A percentile compares a stretch with the other conserved stretches of the same genome.
phyloP scores from a whole-genome alignment of 1,140 invertebrate species.

The Pseudomyrmex gracilis region DNA sequence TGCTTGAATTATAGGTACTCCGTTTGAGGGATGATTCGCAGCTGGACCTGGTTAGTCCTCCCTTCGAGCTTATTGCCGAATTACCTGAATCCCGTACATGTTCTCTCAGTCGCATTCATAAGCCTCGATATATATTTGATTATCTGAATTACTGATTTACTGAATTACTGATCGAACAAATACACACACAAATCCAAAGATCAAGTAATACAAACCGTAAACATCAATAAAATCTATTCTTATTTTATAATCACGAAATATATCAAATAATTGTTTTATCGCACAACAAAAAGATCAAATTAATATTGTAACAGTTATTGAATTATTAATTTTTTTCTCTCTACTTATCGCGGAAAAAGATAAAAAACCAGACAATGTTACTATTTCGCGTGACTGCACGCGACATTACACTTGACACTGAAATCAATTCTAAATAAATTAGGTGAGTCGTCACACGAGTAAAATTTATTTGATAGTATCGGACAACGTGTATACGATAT shows the following conservation, averaged over 20 bases:
- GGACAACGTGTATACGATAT: neutral
- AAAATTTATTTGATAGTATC: neutral
- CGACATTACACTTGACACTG: neutral
- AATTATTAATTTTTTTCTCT: neutral
- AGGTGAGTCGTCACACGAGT: neutral
- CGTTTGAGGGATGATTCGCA: constrained; percentile 41
- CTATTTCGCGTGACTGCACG: neutral
- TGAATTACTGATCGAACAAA: neutral
- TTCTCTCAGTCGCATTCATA: neutral
- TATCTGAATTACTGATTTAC: neutral
- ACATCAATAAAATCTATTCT: too few species aligned
- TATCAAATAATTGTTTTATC: neutral
- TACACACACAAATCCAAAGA: neutral
- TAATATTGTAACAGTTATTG: neutral
- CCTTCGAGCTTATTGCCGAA: constrained; percentile 24
- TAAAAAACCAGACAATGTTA: neutral
- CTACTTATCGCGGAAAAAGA: neutral
- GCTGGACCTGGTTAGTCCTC: constrained; percentile 22
- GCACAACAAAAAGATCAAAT: neutral
- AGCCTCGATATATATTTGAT: neutral
- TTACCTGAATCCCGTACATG: constrained; percentile 10
- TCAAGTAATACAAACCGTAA: neutral
- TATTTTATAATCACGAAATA: neutral
- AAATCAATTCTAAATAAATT: constrained; percentile 5
- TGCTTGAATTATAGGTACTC: constrained; percentile 57